Evolutionary conservation across 2,797 vertebrate species (phyloP), one percentile per base, ranked within the genome.

Genomic region (Balearica regulorum): DNA sequence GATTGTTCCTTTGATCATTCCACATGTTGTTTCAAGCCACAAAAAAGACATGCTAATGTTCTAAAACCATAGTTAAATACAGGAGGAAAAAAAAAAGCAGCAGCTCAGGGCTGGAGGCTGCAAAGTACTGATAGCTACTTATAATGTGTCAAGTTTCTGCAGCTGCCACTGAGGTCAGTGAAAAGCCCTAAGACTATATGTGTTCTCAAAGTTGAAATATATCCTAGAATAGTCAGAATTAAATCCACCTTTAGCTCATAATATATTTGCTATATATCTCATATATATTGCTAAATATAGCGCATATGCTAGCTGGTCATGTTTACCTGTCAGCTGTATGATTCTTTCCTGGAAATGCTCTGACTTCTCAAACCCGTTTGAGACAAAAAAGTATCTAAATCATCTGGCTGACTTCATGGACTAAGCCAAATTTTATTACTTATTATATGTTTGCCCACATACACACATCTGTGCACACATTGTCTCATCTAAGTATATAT

Each of bases 1-100:
- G 86, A 64, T 91, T 93, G 37, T 86, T 94, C 72, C 69, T 92
- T 94, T 96, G 85, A 90, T 90, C 77, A 26, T 86, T 90, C 73
- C 54, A 28, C 29, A 37, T 51, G 1, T 82, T 72, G 33, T 76
- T 91, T 88, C 37, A 75, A 81, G 49, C 57, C 83, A 75, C 68
- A 92, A 81, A 88, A 90, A 78, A 77, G 75, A 41, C 60, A 83
- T 46, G 11, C 13, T 80, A 46, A 33, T 78, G 33, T 90, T 78
- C 49, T 71, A 60, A 95, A 91, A 3, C 39, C 21, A 17, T 31
- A 53, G 29, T 83, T 92, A 87, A 87, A 91, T 53, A 33, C 22
- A 78, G 37, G 49, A 51, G 49, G 11, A 22, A 12, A 39, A 72
- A 84, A 88, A 90, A 79, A 24, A 29, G 14, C 41, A 46, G 37